Conservation (phyloP, 2,113 vertebrate genomes). For the Pelecanoides urinatrix region DNA sequence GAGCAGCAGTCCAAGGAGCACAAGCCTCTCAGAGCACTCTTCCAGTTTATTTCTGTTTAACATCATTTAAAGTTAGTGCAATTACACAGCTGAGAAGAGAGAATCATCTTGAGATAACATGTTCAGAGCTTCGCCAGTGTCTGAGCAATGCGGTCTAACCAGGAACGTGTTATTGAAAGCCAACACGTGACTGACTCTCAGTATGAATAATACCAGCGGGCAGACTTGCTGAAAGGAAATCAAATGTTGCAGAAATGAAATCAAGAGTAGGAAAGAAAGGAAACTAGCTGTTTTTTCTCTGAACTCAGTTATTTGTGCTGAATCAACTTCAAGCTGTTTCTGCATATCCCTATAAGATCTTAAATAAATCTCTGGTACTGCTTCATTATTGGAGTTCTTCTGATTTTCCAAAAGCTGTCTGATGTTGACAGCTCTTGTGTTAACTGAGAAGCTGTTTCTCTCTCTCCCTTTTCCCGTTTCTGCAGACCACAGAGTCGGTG, state of each 20-base stretch:
- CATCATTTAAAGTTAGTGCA: not conserved
- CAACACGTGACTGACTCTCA: not conserved
- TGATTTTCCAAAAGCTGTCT: not conserved
- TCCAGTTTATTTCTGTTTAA: not conserved
- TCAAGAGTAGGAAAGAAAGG: not conserved
- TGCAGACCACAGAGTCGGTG: not conserved
- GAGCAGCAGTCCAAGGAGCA: not conserved
- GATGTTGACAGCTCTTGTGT: not conserved
- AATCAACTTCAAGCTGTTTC: not conserved
- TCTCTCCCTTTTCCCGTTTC: not conserved
- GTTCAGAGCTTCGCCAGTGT: fast-evolving
- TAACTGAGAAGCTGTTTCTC: not conserved
- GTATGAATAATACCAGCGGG: not conserved
- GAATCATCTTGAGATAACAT: not conserved
- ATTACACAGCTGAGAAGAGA: not conserved
- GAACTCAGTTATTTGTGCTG: not conserved
- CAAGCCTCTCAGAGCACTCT: not conserved
- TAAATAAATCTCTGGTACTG: not conserved
- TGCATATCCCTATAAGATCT: not conserved
- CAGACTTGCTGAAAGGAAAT: not conserved
- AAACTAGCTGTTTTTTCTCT: not conserved
- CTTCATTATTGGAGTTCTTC: not conserved
- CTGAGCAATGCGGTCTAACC: not conserved
- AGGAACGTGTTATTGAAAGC: not conserved
- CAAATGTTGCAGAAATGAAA: not conserved